These are phyloP conservation scores for Tetragonula carbonaria DNA, from an alignment of 2,888 invertebrate genomes.

Conservation along the genomic window DNA sequence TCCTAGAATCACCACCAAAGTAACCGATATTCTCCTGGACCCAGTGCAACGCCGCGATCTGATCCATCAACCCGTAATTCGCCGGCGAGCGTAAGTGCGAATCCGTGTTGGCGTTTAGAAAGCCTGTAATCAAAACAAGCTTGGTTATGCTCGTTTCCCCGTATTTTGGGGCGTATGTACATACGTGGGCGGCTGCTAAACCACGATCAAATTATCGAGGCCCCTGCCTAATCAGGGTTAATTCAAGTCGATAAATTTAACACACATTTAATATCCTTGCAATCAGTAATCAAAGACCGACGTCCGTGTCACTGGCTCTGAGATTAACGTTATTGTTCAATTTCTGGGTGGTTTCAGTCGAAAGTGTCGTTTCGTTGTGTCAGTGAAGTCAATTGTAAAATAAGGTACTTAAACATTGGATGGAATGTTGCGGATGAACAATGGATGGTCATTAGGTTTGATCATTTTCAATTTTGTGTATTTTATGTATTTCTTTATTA, in stretches of 20 bases:
- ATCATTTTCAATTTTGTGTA: too few species aligned
- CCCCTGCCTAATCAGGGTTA: slow-evolving; percentile 41
- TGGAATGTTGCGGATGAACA: too few species aligned
- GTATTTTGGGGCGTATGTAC: slow-evolving; percentile 20
- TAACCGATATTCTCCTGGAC: slow-evolving; percentile 97
- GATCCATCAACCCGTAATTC: slow-evolving; percentile 99
- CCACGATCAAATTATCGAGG: slow-evolving; percentile 49
- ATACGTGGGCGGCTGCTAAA: neutral
- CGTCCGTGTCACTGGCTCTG: too few species aligned
- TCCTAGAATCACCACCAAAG: slow-evolving; percentile 97
- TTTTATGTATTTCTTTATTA: too few species aligned
- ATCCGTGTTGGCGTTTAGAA: slow-evolving; percentile 94
- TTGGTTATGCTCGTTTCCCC: slow-evolving; percentile 65
- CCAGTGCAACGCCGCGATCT: slow-evolving; percentile 98
- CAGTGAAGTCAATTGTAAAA: too few species aligned
- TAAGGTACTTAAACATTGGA: too few species aligned
- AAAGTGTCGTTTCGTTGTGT: too few species aligned
- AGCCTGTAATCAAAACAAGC: slow-evolving; percentile 87
- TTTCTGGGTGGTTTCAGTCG: too few species aligned
- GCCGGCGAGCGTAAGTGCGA: slow-evolving; percentile 94
- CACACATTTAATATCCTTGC: too few species aligned
- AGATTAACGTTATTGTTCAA: too few species aligned
- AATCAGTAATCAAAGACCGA: too few species aligned
- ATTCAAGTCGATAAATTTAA: slow-evolving; percentile 33
- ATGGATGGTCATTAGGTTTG: too few species aligned